Evolutionary conservation across 2,113 vertebrate species (phyloP), one percentile per base, ranked within the genome.

Genomic region (Grus americana): DNA sequence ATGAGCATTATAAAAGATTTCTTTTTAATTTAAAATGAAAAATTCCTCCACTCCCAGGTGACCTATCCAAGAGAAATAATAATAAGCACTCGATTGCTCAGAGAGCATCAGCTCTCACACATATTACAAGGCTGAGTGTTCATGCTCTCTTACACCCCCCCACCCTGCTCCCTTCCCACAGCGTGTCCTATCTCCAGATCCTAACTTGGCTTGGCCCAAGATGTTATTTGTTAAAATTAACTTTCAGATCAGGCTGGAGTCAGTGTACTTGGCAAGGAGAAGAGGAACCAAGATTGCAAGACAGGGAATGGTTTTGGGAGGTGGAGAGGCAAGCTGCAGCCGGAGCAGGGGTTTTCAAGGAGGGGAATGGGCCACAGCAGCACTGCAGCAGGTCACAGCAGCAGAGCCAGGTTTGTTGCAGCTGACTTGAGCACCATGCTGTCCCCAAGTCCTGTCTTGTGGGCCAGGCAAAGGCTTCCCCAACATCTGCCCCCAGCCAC

Each of bases 1-100:
- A 88, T 70, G 87, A 97, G 86, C 67, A 94, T 97, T 93, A 90
- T 90, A 95, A 95, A 94, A 97, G 96, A 97, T 85, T 95, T 96
- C 86, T 97, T 92, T 97, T 96, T 96, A 96, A 97, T 97, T 97
- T 95, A 92, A 91, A 97, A 95, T 98, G 95, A 96, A 94, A 97
- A 96, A 94, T 93, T 94, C 90, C 91, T 93, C 88, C 63, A 61
- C 85, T 96, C 95, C 95, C 92, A 88, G 76, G 92, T 97, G 93
- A 91, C 83, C 91, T 93, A 90, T 95, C 95, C 95, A 92, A 97
- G 92, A 97, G 95, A 96, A 96, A 92, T 86, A 94, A 97, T 95
- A 97, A 96, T 93, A 96, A 95, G 95, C 91, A 80, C 85, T 94
- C 42, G 4, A 92, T 71, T 95, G 92, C 95, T 96, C 85, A 68